A percentile compares a stretch with the other conserved stretches of the same genome.
These are phyloP conservation scores for Scalopus aquaticus DNA, from an alignment of 2,113 vertebrate genomes.

Conservation along the genomic window DNA sequence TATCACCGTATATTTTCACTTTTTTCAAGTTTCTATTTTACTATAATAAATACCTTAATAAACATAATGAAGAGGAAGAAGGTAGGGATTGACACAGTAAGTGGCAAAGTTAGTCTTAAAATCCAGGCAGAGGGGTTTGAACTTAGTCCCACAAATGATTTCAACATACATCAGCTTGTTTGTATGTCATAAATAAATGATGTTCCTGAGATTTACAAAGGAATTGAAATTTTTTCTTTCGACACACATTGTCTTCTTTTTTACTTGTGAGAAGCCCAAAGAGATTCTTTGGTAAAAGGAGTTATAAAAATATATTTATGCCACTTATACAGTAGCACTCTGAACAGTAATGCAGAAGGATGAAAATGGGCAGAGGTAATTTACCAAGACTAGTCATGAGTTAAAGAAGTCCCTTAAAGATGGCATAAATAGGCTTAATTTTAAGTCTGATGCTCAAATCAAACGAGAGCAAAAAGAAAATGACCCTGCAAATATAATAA, in stretches of 20 bases:
- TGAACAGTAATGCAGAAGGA: neutral
- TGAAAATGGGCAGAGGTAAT: conserved; percentile 26
- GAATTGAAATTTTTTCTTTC: neutral
- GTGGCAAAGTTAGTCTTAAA: neutral
- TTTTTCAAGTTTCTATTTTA: neutral
- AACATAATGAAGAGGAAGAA: neutral
- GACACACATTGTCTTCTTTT: neutral
- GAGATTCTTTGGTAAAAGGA: conserved; percentile 34
- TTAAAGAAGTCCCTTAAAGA: conserved; percentile 42
- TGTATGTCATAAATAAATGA: neutral
- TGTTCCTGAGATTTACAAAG: neutral
- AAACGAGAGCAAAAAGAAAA: conserved; percentile 45
- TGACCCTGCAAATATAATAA: neutral
- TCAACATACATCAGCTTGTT: neutral
- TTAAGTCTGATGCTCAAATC: conserved; percentile 23
- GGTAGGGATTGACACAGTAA: neutral
- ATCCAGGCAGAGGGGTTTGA: neutral
- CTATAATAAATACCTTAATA: neutral
- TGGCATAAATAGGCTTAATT: conserved; percentile 23
- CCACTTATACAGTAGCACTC: neutral
- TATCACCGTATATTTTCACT: neutral
- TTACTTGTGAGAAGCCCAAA: neutral
- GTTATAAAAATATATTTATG: conserved; percentile 38
- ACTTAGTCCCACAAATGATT: neutral
- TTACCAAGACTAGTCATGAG: conserved; percentile 35